Conservation (phyloP, 2,113 vertebrate species). For the Pantherophis guttatus region DNA sequence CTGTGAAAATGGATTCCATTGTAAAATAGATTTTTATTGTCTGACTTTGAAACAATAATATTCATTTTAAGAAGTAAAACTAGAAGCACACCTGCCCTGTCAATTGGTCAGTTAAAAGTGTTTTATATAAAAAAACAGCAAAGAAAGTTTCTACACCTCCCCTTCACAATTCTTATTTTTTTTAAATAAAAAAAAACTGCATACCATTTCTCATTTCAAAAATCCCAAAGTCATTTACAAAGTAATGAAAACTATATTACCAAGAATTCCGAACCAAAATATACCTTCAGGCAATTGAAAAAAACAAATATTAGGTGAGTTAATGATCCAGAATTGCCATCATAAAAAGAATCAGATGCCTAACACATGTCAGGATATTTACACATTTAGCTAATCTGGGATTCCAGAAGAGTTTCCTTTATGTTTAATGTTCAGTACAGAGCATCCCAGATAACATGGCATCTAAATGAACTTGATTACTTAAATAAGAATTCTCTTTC, state of each 20-base stretch:
- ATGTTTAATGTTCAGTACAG: neutral
- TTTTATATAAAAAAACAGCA: neutral
- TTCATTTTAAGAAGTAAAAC: neutral
- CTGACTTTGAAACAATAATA: neutral
- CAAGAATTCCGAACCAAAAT: neutral
- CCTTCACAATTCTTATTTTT: neutral
- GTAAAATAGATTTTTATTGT: neutral
- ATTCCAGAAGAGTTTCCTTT: neutral
- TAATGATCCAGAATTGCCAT: neutral
- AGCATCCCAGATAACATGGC: neutral
- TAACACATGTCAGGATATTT: neutral
- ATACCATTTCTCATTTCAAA: neutral
- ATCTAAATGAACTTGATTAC: neutral
- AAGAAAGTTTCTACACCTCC: neutral
- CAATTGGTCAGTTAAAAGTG: neutral
- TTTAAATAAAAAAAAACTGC: neutral
- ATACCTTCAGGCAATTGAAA: neutral
- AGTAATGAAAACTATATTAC: neutral
- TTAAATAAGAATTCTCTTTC: neutral
- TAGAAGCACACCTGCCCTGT: neutral
- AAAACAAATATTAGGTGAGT: neutral
- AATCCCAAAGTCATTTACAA: neutral
- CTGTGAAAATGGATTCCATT: constrained; percentile 8
- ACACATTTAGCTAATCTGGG: neutral
- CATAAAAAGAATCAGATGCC: neutral